Percentiles rank a stretch among this genome's conserved stretches.
These are phyloP conservation scores for Cinclus mexicanus DNA, from an alignment of 2,113 vertebrate genomes.

Conservation along the genomic window DNA sequence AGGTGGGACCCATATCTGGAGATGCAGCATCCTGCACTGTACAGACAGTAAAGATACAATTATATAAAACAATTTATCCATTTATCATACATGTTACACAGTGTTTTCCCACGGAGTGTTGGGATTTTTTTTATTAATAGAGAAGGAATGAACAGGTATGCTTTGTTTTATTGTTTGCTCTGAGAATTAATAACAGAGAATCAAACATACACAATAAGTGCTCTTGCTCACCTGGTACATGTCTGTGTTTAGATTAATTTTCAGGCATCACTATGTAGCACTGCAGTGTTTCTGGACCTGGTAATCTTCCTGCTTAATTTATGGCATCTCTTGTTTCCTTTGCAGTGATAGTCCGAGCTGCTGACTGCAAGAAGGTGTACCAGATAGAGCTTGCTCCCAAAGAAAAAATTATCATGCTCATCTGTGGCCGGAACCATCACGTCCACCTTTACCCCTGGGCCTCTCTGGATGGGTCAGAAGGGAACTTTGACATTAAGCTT, in stretches of 20 bases:
- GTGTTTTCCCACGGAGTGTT: not conserved
- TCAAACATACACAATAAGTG: not conserved
- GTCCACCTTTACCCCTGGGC: slow-evolving; percentile 91
- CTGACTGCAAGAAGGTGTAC: slow-evolving; percentile 94
- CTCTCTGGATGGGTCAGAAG: slow-evolving; percentile 88
- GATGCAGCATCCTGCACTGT: not conserved
- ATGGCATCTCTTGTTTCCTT: not conserved
- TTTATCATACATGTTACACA: not conserved
- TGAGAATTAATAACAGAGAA: not conserved
- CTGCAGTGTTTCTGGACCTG: not conserved
- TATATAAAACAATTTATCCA: fast-evolving
- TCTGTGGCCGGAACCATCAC: slow-evolving; percentile 90
- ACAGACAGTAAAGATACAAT: not conserved
- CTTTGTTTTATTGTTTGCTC: not conserved
- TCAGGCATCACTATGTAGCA: not conserved
- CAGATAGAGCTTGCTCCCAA: slow-evolving; percentile 91
- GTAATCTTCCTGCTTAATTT: not conserved
- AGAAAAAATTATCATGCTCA: slow-evolving; percentile 86
- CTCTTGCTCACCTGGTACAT: not conserved
- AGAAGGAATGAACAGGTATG: not conserved
- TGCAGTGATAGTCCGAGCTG: slow-evolving; percentile 91
- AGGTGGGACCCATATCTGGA: not conserved
- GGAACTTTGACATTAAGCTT: slow-evolving; percentile 87
- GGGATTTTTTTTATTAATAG: not conserved
- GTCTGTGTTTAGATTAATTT: not conserved